A percentile compares a stretch with the other conserved stretches of the same genome.
Evolutionary conservation across 2,113 vertebrate genomes (phyloP).

Genomic region (Telmatochromis sp.): DNA sequence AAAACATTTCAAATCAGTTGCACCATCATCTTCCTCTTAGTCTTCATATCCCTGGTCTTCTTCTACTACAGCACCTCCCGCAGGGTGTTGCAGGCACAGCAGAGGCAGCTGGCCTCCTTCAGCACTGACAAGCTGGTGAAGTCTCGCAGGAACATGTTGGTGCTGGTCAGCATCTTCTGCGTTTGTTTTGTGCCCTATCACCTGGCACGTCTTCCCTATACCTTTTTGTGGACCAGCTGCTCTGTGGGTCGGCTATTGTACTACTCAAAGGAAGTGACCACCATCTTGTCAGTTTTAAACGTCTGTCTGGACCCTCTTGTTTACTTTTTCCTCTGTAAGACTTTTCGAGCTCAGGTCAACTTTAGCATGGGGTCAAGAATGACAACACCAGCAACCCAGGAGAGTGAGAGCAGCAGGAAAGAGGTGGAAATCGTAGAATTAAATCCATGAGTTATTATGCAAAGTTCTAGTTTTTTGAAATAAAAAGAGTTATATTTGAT

Average conservation of each 20-base stretch:
- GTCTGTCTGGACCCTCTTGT: neutral
- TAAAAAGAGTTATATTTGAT: rapidly evolving
- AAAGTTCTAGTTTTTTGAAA: neutral
- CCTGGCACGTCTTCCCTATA: neutral
- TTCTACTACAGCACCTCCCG: neutral
- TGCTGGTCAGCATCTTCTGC: rapidly evolving
- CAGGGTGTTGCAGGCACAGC: neutral
- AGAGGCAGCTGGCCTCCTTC: neutral
- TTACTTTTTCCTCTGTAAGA: neutral
- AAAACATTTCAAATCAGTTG: neutral
- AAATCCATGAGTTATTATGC: neutral
- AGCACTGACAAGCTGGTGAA: rapidly evolving
- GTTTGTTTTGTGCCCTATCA: no score
- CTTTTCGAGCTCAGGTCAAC: neutral
- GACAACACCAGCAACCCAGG: neutral
- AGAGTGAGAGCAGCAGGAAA: neutral
- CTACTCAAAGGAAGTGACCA: rapidly evolving
- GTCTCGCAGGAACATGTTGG: neutral
- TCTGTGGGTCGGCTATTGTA: neutral
- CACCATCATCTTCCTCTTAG: neutral
- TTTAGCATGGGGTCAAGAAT: neutral
- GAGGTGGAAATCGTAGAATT: neutral
- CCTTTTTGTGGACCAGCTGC: neutral
- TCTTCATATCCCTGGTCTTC: neutral
- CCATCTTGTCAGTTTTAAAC: neutral